Conservation (phyloP, 2,888 invertebrate species). For the Drosophila meridionalis region DNA sequence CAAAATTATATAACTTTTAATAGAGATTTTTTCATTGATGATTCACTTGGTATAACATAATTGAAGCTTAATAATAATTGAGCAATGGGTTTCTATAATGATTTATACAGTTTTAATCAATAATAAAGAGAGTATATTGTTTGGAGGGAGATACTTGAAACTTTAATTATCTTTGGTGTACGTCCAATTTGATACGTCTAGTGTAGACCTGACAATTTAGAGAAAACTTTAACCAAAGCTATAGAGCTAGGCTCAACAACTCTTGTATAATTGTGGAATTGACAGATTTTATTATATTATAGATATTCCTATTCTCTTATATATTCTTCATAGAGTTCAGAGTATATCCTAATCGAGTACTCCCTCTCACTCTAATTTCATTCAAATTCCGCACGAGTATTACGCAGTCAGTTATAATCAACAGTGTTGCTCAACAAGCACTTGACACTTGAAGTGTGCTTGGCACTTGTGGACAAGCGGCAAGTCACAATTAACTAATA, state of each 20-base stretch:
- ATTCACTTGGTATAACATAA: slow-evolving; percentile 23
- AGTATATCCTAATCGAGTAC: not conserved
- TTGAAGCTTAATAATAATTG: slow-evolving; percentile 24
- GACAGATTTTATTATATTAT: no score
- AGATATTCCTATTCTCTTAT: no score
- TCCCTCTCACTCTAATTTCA: not conserved
- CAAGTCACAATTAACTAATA: slow-evolving; percentile 51
- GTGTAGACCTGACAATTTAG: not conserved
- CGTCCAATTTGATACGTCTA: not conserved
- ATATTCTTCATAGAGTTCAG: no score
- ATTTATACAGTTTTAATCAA: not conserved
- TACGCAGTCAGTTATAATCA: not conserved
- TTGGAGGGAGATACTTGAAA: not conserved
- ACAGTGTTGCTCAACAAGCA: slow-evolving; percentile 8
- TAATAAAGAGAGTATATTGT: not conserved
- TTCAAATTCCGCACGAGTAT: not conserved
- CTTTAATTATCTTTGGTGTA: not conserved
- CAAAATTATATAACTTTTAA: slow-evolving; percentile 2
- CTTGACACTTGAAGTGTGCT: slow-evolving; percentile 72
- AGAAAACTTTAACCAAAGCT: not conserved
- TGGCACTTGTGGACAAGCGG: slow-evolving; percentile 34
- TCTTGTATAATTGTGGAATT: no score
- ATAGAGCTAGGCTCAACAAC: not conserved
- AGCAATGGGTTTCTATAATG: slow-evolving; percentile 29
- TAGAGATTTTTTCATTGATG: slow-evolving; percentile 17